phyloP scores from a whole-genome alignment of 2,113 vertebrate genomes.

The Lanius collurio region DNA sequence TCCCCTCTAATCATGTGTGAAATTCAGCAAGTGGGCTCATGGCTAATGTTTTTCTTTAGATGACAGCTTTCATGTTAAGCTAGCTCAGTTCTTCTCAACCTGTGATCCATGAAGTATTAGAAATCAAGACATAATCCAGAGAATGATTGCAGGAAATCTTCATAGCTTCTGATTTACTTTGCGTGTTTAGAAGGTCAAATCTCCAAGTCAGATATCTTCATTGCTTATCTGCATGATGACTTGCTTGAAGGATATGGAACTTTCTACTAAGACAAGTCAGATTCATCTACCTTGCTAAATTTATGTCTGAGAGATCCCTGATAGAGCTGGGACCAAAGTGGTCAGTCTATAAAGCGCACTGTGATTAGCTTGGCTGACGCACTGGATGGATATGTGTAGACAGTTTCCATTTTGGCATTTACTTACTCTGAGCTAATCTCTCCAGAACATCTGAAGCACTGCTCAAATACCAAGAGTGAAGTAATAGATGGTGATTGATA shows the following conservation, averaged over 20 bases:
- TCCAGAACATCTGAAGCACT: slow-evolving; percentile 31
- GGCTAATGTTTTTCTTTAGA: neutral
- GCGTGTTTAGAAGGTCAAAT: neutral
- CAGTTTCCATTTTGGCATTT: slow-evolving; percentile 39
- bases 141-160: neutral
- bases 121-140: neutral
- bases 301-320: neutral
- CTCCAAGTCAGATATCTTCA: neutral
- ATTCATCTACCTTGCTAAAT: neutral
- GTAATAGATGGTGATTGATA: slow-evolving; percentile 43
- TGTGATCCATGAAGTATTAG: neutral
- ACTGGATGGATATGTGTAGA: neutral
- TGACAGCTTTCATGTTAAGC: neutral
- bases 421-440: slow-evolving; percentile 27
- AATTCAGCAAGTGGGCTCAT: neutral
- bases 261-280: neutral
- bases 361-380: slow-evolving; percentile 5
- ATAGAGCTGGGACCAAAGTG: neutral
- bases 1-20: neutral
- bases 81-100: neutral
- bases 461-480: neutral
- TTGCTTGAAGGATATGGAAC: neutral
- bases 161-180: neutral
- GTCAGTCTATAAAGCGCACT: slow-evolving; percentile 20
- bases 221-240: neutral